Evolutionary conservation across 1,140 invertebrate genomes (phyloP).

Genomic region (Drosophila yakuba): DNA sequence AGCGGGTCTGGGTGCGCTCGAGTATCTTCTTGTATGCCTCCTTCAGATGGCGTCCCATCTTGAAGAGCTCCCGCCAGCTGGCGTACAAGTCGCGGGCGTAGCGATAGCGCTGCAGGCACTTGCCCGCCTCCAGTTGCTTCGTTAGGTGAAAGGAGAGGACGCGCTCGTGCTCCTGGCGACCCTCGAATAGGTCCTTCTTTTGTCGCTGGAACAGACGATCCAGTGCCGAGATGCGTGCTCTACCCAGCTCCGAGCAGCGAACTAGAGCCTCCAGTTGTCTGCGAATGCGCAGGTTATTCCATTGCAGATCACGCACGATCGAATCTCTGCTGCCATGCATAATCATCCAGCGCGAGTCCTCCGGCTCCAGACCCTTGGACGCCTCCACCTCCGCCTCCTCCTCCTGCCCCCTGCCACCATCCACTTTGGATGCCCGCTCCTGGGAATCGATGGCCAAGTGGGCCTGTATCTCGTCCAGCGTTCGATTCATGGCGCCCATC

Average conservation of each 20-base stretch:
- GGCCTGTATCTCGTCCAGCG: neutral
- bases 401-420: too few species aligned
- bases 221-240: neutral
- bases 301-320: neutral
- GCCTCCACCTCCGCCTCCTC: neutral
- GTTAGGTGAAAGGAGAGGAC: neutral
- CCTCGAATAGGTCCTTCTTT: neutral
- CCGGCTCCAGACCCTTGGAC: neutral
- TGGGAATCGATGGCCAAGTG: neutral
- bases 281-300: neutral
- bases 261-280: neutral
- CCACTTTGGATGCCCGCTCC: too few species aligned
- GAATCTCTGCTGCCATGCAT: neutral
- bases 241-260: neutral
- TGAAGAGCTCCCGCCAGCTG: slow-evolving; percentile 15
- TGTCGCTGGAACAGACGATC: neutral
- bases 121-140: slow-evolving; percentile 7
- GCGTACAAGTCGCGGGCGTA: neutral
- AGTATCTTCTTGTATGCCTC: slow-evolving; percentile 1
- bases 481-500: neutral
- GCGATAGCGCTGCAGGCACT: slow-evolving; percentile 14
- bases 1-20: neutral
- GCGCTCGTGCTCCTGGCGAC: neutral
- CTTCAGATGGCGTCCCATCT: neutral
- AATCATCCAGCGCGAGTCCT: neutral